Conservation (phyloP, 2,888 invertebrate genomes). For the Lasiommata megera region DNA sequence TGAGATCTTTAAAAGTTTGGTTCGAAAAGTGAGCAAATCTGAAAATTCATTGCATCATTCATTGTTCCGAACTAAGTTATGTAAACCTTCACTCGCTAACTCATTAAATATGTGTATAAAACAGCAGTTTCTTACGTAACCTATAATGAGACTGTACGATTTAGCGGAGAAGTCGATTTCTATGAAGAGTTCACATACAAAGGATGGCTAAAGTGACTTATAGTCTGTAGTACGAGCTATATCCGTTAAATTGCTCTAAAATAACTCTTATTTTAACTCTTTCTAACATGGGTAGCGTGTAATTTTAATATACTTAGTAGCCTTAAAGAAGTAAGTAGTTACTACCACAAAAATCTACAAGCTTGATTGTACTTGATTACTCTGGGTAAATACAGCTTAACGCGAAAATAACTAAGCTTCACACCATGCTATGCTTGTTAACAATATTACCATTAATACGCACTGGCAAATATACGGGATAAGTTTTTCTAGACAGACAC, state of each 20-base stretch:
- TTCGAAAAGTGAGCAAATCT: conserved; percentile 70
- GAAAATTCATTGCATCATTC: conserved; percentile 66
- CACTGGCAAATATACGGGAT: conserved; percentile 52
- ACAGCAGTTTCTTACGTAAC: background rate
- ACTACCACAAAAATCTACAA: conserved; percentile 39
- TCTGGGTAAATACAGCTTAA: conserved; percentile 52
- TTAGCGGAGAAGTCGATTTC: too few relatives aligned
- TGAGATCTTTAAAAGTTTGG: conserved; percentile 77
- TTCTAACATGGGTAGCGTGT: background rate
- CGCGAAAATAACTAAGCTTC: conserved; percentile 48
- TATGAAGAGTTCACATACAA: too few relatives aligned
- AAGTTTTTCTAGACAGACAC: background rate
- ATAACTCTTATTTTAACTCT: background rate
- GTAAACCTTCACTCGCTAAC: background rate
- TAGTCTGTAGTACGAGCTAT: too few relatives aligned
- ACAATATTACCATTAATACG: conserved; percentile 57
- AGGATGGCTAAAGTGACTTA: too few relatives aligned
- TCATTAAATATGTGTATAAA: background rate
- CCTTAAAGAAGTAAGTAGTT: conserved; percentile 28
- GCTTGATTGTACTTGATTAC: conserved; percentile 70
- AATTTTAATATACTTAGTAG: background rate
- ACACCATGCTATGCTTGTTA: conserved; percentile 58
- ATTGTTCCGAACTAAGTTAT: conserved; percentile 49
- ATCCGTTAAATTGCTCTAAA: too few relatives aligned
- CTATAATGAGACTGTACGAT: background rate